Percentiles rank a stretch among this genome's conserved stretches.
These are phyloP conservation scores for Malurus melanocephalus DNA, from an alignment of 2,113 vertebrate species.

Conservation along the genomic window DNA sequence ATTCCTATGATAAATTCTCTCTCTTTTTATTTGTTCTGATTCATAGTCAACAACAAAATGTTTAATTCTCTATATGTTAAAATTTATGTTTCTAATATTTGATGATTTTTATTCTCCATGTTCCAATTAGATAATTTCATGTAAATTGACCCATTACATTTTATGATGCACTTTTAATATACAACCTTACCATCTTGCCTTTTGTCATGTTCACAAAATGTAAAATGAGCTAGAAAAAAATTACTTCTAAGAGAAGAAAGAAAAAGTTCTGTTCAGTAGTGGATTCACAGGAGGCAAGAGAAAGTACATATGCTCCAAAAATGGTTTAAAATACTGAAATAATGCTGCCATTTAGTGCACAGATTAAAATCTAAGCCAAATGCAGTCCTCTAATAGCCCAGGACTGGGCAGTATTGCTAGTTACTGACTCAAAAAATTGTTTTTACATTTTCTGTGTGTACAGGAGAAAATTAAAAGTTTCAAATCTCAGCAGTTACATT, in stretches of 20 bases:
- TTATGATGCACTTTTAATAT: neutral
- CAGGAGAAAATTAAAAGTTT: neutral
- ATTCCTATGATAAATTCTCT: neutral
- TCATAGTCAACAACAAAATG: neutral
- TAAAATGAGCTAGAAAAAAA: neutral
- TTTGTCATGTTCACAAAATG: neutral
- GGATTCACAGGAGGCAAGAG: neutral
- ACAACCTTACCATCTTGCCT: neutral
- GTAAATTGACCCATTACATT: neutral
- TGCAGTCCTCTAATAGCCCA: neutral
- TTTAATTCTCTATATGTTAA: neutral
- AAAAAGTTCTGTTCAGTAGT: neutral
- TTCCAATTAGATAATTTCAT: neutral
- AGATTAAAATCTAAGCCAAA: neutral
- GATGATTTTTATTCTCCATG: neutral
- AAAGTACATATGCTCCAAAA: neutral
- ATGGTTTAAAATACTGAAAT: neutral
- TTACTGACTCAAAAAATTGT: neutral
- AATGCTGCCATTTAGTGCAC: fast-evolving
- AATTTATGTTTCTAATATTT: neutral
- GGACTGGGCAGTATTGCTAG: neutral
- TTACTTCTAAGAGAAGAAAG: neutral
- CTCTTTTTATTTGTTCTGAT: neutral
- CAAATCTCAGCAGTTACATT: neutral
- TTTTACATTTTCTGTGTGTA: neutral